These are phyloP conservation scores for Paraplagusia blochii DNA, from an alignment of 2,113 vertebrate genomes.

Conservation along the genomic window DNA sequence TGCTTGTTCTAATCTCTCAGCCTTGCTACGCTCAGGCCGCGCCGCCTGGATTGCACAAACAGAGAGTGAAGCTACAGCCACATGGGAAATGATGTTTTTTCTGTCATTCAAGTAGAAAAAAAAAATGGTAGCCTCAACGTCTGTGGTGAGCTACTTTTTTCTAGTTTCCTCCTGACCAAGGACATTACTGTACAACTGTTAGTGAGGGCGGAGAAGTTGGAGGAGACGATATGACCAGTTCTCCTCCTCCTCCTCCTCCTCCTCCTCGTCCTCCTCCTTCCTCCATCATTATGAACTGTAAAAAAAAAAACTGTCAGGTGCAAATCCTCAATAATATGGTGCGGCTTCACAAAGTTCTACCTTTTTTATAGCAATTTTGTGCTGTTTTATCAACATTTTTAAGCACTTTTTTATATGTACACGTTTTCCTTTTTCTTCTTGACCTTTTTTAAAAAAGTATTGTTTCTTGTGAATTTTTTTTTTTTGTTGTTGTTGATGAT, in stretches of 20 bases:
- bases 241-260: slow-evolving; percentile 48
- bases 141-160: slow-evolving; percentile 76
- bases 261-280: slow-evolving; percentile 48
- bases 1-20: slow-evolving; percentile 79
- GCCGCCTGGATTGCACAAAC: slow-evolving; percentile 73
- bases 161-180: slow-evolving; percentile 77
- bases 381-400: slow-evolving; percentile 79
- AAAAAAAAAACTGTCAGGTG: slow-evolving; percentile 73
- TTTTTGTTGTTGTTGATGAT: slow-evolving; percentile 74
- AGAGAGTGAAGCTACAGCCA: slow-evolving; percentile 68
- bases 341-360: slow-evolving; percentile 81
- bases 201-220: slow-evolving; percentile 42
- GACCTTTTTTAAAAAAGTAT: slow-evolving; percentile 50
- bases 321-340: slow-evolving; percentile 75
- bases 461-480: slow-evolving; percentile 71
- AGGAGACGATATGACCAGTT: slow-evolving; percentile 30
- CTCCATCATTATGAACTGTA: slow-evolving; percentile 59
- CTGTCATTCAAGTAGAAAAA: slow-evolving; percentile 67
- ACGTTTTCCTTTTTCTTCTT: slow-evolving; percentile 59
- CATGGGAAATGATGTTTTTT: slow-evolving; percentile 81
- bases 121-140: slow-evolving; percentile 68
- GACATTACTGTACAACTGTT: slow-evolving; percentile 82
- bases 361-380: slow-evolving; percentile 80
- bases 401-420: slow-evolving; percentile 81
- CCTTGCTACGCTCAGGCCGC: slow-evolving; percentile 70